phyloP scores from a whole-genome alignment of 2,888 invertebrate genomes.

The Atherix ibis region DNA sequence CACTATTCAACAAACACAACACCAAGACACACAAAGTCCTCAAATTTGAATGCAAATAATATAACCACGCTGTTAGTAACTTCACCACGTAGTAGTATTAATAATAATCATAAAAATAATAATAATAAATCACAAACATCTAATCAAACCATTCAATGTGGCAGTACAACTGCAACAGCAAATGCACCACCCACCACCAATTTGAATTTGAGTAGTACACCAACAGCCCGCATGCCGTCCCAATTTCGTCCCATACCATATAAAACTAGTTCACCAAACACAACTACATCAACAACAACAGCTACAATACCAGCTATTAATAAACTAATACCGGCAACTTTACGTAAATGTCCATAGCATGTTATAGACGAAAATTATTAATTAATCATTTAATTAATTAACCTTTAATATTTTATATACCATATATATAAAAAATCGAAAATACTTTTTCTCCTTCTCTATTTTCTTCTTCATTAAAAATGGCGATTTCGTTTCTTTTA shows the following conservation, averaged over 20 bases:
- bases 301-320: conserved; percentile 17
- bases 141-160: conserved; percentile 8
- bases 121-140: conserved; percentile 7
- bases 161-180: conserved; percentile 4
- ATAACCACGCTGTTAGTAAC: conserved; percentile 23
- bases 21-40: conserved; percentile 32
- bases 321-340: conserved; percentile 5
- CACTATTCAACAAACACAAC: conserved; percentile 36
- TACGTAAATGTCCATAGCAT: conserved; percentile 13
- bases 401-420: too few relatives aligned
- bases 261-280: conserved; percentile 24
- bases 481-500: too few relatives aligned
- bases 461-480: too few relatives aligned
- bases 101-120: conserved; percentile 20
- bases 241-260: conserved; percentile 34
- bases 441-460: too few relatives aligned
- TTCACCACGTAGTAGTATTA: conserved; percentile 31
- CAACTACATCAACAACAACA: conserved; percentile 27
- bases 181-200: conserved; percentile 1
- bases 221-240: conserved; percentile 29
- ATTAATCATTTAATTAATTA: too few relatives aligned
- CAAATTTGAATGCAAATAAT: conserved; percentile 30
- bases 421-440: too few relatives aligned
- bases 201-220: conserved; percentile 9
- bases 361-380: conserved; percentile 3